Evolutionary conservation across 2,113 vertebrate species (phyloP).

Genomic region (Otus sunia): DNA sequence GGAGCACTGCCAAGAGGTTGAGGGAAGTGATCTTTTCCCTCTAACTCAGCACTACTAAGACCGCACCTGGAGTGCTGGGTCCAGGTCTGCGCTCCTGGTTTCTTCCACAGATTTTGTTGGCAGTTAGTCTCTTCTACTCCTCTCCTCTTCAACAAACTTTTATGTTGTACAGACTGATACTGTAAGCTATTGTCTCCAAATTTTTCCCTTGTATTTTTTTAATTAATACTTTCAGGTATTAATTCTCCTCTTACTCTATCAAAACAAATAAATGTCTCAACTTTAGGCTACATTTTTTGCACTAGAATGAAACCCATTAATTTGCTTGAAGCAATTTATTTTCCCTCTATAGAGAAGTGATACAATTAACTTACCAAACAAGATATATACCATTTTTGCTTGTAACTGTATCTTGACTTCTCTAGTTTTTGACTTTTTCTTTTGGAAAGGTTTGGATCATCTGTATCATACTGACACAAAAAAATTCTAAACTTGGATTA

Average conservation of each 20-base stretch:
- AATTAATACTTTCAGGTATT: neutral
- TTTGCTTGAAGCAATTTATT: neutral
- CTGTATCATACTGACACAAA: neutral
- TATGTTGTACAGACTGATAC: neutral
- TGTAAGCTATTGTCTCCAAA: neutral
- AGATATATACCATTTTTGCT: neutral
- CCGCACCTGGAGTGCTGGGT: neutral
- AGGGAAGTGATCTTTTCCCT: neutral
- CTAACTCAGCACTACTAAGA: neutral
- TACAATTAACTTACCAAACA: neutral
- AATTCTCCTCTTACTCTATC: neutral
- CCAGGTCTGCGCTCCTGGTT: neutral
- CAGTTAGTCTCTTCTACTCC: neutral
- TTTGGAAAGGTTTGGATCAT: neutral
- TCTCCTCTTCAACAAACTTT: neutral
- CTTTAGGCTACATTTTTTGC: neutral
- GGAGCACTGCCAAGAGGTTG: accelerated
- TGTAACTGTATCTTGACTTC: neutral
- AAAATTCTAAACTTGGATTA: neutral
- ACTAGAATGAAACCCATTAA: neutral
- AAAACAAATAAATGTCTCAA: neutral
- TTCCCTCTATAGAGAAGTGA: neutral
- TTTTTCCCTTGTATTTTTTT: neutral
- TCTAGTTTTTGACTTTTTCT: neutral
- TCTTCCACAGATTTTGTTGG: neutral